A percentile compares a stretch with the other conserved stretches of the same genome.
phyloP scores from a whole-genome alignment of 2,888 invertebrate species.

The Adela reaumurella region DNA sequence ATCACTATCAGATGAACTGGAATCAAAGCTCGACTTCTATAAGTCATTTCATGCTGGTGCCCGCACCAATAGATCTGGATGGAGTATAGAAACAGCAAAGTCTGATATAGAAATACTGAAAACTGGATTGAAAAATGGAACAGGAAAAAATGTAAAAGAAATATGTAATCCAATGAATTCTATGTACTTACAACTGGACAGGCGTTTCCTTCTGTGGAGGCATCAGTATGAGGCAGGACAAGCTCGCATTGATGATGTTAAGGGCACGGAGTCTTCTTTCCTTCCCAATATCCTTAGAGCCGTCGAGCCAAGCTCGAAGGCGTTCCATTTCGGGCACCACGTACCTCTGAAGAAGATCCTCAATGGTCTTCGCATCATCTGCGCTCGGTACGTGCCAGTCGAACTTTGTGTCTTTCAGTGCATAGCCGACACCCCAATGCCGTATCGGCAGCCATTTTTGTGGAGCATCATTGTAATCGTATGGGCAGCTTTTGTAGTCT shows the following conservation, averaged over 20 bases:
- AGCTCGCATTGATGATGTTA: conserved; percentile 61
- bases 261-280: conserved; percentile 67
- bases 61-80: too few species aligned
- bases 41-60: too few species aligned
- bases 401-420: conserved; percentile 62
- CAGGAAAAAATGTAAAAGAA: too few species aligned
- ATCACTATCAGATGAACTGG: too few species aligned
- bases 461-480: conserved; percentile 60
- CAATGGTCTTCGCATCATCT: conserved; percentile 65
- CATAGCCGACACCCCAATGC: conserved; percentile 77
- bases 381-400: conserved; percentile 75
- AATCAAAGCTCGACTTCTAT: too few species aligned
- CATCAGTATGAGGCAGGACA: conserved; percentile 63
- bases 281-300: conserved; percentile 51
- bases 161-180: too few species aligned
- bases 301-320: conserved; percentile 55
- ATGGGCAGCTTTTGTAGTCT: conserved; percentile 59
- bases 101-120: too few species aligned
- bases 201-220: conserved; percentile 67
- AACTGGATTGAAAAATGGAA: too few species aligned
- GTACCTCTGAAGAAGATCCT: conserved; percentile 62
- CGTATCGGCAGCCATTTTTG: conserved; percentile 68
- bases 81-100: too few species aligned
- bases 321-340: conserved; percentile 60
- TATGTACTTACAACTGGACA: too few species aligned